Evolutionary conservation across 2,888 invertebrate species (phyloP), one percentile per base, ranked within the genome.

Genomic region (Ophion costatus): DNA sequence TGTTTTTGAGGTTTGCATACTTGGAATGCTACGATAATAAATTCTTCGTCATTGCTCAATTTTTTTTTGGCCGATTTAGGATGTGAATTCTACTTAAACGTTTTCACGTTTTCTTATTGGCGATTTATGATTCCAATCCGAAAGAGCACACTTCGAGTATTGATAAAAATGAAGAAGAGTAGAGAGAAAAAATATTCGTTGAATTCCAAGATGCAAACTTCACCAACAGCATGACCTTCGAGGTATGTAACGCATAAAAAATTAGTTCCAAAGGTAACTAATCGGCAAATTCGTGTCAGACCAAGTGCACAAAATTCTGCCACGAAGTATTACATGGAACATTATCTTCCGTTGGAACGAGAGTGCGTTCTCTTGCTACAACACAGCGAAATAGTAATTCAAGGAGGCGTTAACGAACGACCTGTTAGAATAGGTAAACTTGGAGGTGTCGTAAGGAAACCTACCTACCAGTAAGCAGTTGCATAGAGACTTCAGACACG

Each of bases 321-420:
- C 64, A 61, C 69, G 9, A 59, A 56, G 78, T 75, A 75, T 82
- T 33, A 33, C 57, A 45, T 38, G 20, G 22, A 9, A 45, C 38
- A 64, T 82, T 63, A 56, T 76, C 61, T 64, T 77, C 70, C 71
- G 11, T 56, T 51, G 24, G 51, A 66, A 67, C 57, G 71, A 59
- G 73, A 79, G 74, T 38, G n/a, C 57, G 73, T 51, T 61, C 61
- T 64, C 33, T 33, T n/a, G 67, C n/a, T 38, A 71, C 33, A 61
- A 79, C 22, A 71, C 77, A 69, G 57, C 29, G 69, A 73, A 86
- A 86, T 82, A 81, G 76, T 71, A 74, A 86, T 85, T 86, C 77
- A 83, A 84, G 82, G 71, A 83, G 77, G 84, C 84, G 82, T 83
- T 88, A 88, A 89, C 85, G 88, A 87, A 89, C 85, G 84, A 87